phyloP scores from a whole-genome alignment of 2,888 invertebrate genomes.

The Stictocephala bisonia region DNA sequence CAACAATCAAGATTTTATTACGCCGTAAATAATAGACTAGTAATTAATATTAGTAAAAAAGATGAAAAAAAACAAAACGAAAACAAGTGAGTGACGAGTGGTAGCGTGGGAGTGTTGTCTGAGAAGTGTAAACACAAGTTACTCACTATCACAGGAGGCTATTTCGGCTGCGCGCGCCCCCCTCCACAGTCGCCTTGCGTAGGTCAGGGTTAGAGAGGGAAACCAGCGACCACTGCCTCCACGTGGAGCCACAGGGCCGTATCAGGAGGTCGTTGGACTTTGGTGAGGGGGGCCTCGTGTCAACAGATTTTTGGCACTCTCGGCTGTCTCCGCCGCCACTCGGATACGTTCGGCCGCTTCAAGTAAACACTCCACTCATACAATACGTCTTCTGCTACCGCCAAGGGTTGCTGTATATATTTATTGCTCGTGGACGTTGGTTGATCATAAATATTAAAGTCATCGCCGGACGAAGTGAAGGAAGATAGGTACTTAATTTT shows the following conservation, averaged over 20 bases:
- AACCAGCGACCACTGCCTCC: conserved; percentile 60
- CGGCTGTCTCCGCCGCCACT: conserved; percentile 58
- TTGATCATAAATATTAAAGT: not conserved
- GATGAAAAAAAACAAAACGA: too few relatives aligned
- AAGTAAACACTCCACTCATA: conserved; percentile 59
- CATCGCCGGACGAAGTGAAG: not conserved
- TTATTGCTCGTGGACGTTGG: conserved; percentile 9
- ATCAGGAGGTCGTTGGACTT: conserved; percentile 59
- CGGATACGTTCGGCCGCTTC: conserved; percentile 56
- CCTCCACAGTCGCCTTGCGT: conserved; percentile 50
- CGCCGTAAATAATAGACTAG: too few relatives aligned
- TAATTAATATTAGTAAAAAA: too few relatives aligned
- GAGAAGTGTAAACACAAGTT: too few relatives aligned
- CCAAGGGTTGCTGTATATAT: conserved; percentile 30
- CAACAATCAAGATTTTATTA: too few relatives aligned
- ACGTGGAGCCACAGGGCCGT: conserved; percentile 58
- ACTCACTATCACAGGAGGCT: too few relatives aligned
- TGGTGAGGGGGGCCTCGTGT: conserved; percentile 55
- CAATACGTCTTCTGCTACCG: conserved; percentile 48
- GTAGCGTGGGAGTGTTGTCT: too few relatives aligned
- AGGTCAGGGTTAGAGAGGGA: conserved; percentile 51
- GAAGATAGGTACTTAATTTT: not conserved
- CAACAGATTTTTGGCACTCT: conserved; percentile 58
- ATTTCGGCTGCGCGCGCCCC: conserved; percentile 1
- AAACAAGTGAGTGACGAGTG: too few relatives aligned